phyloP scores from a whole-genome alignment of 2,888 invertebrate species.

The Ethmia dodecea region DNA sequence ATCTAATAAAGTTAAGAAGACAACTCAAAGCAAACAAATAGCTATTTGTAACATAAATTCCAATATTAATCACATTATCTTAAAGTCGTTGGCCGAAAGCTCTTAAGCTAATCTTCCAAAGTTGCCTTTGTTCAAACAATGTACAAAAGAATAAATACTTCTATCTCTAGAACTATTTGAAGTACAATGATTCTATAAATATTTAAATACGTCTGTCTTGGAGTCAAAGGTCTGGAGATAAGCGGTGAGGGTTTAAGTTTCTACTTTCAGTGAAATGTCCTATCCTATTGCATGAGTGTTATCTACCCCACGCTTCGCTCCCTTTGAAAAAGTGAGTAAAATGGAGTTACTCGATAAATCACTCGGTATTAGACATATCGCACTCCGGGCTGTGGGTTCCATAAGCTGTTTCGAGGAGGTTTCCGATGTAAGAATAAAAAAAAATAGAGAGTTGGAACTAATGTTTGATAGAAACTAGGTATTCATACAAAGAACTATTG shows the following conservation, averaged over 20 bases:
- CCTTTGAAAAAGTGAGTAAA: conserved; percentile 50
- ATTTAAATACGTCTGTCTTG: neutral
- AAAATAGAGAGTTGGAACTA: too few species aligned
- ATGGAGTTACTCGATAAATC: conserved; percentile 54
- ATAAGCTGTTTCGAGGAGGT: conserved; percentile 22
- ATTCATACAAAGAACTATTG: too few species aligned
- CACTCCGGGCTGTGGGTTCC: conserved; percentile 28
- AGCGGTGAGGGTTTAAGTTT: conserved; percentile 2
- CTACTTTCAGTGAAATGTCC: conserved; percentile 8
- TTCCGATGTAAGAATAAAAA: too few species aligned
- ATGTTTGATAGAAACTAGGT: too few species aligned
- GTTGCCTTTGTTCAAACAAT: neutral
- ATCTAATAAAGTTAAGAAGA: too few species aligned
- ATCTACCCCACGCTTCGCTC: conserved; percentile 32
- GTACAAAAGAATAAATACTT: too few species aligned
- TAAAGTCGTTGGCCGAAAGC: too few species aligned
- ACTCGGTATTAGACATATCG: conserved; percentile 57
- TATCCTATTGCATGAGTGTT: conserved; percentile 17
- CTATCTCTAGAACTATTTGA: too few species aligned
- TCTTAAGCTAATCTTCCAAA: too few species aligned
- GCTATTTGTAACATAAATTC: too few species aligned
- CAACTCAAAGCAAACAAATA: too few species aligned
- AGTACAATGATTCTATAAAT: conserved; percentile 2
- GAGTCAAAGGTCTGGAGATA: conserved; percentile 4
- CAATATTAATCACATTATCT: too few species aligned